These are phyloP conservation scores for Prosopocoilus inquinatus DNA, from an alignment of 2,888 invertebrate species.

Conservation along the genomic window DNA sequence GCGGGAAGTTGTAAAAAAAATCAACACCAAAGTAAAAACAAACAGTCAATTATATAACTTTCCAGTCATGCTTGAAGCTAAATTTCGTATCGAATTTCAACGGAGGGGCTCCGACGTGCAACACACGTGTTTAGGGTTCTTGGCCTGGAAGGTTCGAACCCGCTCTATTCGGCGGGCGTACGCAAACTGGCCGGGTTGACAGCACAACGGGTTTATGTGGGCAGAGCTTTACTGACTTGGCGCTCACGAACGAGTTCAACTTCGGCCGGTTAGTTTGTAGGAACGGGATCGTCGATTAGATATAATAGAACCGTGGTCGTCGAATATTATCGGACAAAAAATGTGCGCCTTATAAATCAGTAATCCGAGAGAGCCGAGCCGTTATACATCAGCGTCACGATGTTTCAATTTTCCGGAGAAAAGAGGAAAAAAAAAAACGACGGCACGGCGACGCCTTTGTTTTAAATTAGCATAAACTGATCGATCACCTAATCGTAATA, in stretches of 20 bases:
- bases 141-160: slow-evolving; percentile 16
- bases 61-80: too few relatives aligned
- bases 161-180: slow-evolving; percentile 21
- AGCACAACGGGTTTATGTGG: slow-evolving; percentile 30
- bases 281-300: slow-evolving; percentile 23
- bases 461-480: too few relatives aligned
- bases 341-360: slow-evolving; percentile 14
- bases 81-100: too few relatives aligned
- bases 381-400: slow-evolving; percentile 20
- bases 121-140: slow-evolving; percentile 14
- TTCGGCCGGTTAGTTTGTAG: slow-evolving; percentile 14
- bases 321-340: slow-evolving; percentile 11
- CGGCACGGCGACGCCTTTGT: too few relatives aligned
- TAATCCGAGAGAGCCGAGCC: slow-evolving; percentile 11
- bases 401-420: neutral
- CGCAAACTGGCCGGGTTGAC: slow-evolving; percentile 25
- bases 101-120: neutral
- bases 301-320: slow-evolving; percentile 40
- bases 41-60: too few relatives aligned
- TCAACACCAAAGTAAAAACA: too few relatives aligned
- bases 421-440: too few relatives aligned
- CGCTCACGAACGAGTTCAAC: slow-evolving; percentile 25
- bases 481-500: too few relatives aligned
- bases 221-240: slow-evolving; percentile 25
- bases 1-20: too few relatives aligned